Evolutionary conservation across 2,797 vertebrate species (phyloP), one percentile per base, ranked within the genome.

Genomic region (Alauda arvensis): DNA sequence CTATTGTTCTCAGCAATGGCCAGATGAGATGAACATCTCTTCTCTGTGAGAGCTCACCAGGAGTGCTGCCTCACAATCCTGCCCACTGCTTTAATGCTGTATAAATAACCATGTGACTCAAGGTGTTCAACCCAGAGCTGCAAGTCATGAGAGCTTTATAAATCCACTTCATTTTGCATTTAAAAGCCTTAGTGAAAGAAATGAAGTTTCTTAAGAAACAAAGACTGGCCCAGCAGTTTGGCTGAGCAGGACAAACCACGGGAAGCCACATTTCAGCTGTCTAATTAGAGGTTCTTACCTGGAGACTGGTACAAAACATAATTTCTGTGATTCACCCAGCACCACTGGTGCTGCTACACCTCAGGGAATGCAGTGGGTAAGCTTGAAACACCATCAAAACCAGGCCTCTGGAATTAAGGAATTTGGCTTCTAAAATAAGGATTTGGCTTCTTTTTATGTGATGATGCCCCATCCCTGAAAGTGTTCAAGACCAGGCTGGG

Each of bases 121-220:
- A 77, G 37, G 48, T 34, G 52, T 70, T 88, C 81, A 88, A 51
- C 9, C 14, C 80, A 92, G 53, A 76, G 37, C 43, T 24, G 1
- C 7, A 3, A 63, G 31, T 29, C 59, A 65, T 21, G 42, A 68
- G 59, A 52, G 51, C 63, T 90, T 85, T 62, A 85, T 46, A 83
- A 88, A 94, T 72, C 34, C 56, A n/a, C 28, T 37, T 91, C 49
- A 20, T 76, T 90, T 87, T 57, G 49, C 37, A 53, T 51, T 61
- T 63, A 48, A 92, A 87, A 87, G 28, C 8, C 39, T 81, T 89
- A 67, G 56, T 57, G 78, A 69, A 88, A 91, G 39, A 88, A 87
- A 83, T 72, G 33, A 88, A 31, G 5, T 60, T 77, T 69, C n/a
- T 40, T 61, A 13, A 66, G 72, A 85, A 34, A 2, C n/a, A 85